A percentile compares a stretch with the other conserved stretches of the same genome.
phyloP scores from a whole-genome alignment of 2,888 invertebrate species.

The Epistrophe grossulariae region DNA sequence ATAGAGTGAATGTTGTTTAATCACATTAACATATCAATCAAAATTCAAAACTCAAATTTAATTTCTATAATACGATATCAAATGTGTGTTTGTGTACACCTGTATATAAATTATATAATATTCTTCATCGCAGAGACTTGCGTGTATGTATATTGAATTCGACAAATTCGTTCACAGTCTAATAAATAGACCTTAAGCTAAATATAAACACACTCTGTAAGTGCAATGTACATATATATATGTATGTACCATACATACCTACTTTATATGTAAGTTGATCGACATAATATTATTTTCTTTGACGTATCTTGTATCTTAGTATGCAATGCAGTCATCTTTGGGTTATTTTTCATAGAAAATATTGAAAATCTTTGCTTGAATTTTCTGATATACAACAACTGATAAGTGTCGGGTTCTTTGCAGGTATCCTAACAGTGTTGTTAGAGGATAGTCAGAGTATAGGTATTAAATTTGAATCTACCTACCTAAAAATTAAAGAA shows the following conservation, averaged over 20 bases:
- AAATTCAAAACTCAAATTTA: slow-evolving; percentile 45
- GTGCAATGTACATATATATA: neutral
- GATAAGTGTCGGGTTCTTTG: too few relatives aligned
- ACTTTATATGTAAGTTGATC: neutral
- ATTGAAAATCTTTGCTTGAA: slow-evolving; percentile 1
- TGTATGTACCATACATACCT: too few relatives aligned
- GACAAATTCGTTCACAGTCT: slow-evolving; percentile 17
- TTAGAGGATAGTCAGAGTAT: too few relatives aligned
- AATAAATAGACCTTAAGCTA: slow-evolving; percentile 12
- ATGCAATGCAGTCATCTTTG: neutral
- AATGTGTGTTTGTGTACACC: neutral
- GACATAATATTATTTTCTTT: slow-evolving; percentile 27
- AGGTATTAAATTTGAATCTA: too few relatives aligned
- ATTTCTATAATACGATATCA: slow-evolving; percentile 41
- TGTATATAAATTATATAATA: neutral
- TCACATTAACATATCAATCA: slow-evolving; percentile 51
- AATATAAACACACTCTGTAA: neutral
- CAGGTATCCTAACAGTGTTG: too few relatives aligned
- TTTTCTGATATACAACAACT: neutral
- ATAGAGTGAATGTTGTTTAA: slow-evolving; percentile 11
- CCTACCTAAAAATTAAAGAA: too few relatives aligned
- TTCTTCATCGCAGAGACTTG: neutral
- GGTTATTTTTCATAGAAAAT: slow-evolving; percentile 5
- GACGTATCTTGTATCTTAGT: neutral
- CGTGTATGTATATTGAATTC: neutral